Conservation (phyloP, 1,140 invertebrate species). For the Philopotamus ludificatus region DNA sequence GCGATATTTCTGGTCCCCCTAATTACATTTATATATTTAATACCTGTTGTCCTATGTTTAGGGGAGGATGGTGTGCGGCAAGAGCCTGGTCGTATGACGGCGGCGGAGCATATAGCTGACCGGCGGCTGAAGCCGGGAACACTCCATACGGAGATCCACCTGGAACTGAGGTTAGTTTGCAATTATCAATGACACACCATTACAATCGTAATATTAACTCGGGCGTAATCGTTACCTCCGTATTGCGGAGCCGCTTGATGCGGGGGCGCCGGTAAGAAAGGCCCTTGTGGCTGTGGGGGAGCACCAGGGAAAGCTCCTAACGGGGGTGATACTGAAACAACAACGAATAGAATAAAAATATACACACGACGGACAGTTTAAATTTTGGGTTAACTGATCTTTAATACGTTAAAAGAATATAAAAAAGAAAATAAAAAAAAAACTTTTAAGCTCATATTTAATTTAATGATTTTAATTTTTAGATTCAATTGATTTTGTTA, state of each 20-base stretch:
- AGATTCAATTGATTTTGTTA: too few species aligned
- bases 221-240: constrained; percentile 45
- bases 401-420: too few species aligned
- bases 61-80: constrained; percentile 60
- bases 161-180: constrained; percentile 54
- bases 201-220: not conserved
- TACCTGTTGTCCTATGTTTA: constrained; percentile 55
- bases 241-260: constrained; percentile 54
- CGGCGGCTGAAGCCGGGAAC: constrained; percentile 60
- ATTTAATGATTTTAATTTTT: too few species aligned
- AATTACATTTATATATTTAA: too few species aligned
- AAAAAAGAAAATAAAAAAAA: too few species aligned
- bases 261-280: constrained; percentile 53
- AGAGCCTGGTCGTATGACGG: constrained; percentile 65
- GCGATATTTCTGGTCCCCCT: too few species aligned
- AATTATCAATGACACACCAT: not conserved
- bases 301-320: constrained; percentile 55
- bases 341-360: constrained; percentile 8
- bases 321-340: constrained; percentile 56
- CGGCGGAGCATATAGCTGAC: constrained; percentile 60
- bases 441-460: too few species aligned
- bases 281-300: constrained; percentile 53
- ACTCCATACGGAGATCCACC: constrained; percentile 65
- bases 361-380: too few species aligned
- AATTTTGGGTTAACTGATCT: too few species aligned